phyloP scores from a whole-genome alignment of 2,888 invertebrate genomes.

The Eupithecia subfuscata region DNA sequence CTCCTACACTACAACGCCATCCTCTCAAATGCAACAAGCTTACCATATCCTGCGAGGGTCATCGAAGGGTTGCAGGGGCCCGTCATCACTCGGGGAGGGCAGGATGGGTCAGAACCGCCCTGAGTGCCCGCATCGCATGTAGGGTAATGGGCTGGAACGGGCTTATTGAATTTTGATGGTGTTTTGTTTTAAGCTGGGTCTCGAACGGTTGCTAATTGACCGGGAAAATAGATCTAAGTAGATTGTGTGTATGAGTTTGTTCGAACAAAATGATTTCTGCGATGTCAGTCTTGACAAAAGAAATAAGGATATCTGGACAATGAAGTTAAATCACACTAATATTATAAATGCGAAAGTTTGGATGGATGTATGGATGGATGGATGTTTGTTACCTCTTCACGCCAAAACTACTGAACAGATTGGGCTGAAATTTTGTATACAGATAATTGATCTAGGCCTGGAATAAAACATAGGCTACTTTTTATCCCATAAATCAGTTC shows the following conservation, averaged over 20 bases:
- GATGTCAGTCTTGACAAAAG: background rate
- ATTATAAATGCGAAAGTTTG: no score
- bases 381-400: no score
- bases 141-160: conserved; percentile 47
- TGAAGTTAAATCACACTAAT: no score
- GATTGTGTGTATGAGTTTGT: background rate
- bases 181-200: conserved; percentile 45
- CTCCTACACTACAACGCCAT: conserved; percentile 40
- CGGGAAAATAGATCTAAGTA: background rate
- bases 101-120: conserved; percentile 51
- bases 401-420: no score
- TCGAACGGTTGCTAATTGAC: conserved; percentile 1
- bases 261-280: background rate
- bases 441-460: no score
- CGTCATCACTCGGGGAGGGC: conserved; percentile 47
- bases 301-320: background rate
- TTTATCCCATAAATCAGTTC: no score
- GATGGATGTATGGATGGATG: no score
- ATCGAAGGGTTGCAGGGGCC: conserved; percentile 38
- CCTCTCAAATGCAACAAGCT: conserved; percentile 57
- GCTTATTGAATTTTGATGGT: conserved; percentile 44
- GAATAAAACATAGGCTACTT: no score
- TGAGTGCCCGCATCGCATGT: conserved; percentile 48
- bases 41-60: conserved; percentile 60
- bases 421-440: no score